Evolutionary conservation across 2,113 vertebrate genomes (phyloP).

Genomic region (Baryphthengus martii): DNA sequence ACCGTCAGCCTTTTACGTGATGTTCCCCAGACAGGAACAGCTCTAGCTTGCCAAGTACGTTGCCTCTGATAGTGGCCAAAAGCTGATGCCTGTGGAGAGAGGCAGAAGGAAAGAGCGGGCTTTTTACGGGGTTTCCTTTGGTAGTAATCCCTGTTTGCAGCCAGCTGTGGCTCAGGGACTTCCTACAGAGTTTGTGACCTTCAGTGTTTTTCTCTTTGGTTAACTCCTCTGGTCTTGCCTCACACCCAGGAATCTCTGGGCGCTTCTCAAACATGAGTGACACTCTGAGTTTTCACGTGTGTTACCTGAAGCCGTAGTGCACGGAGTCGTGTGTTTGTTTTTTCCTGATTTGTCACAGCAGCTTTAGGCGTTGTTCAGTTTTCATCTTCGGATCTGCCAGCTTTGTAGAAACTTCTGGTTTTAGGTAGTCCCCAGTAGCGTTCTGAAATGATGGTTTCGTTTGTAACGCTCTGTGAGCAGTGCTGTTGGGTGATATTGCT

Average conservation of each 20-base stretch:
- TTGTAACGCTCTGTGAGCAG: neutral
- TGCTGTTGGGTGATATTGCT: neutral
- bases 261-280: neutral
- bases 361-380: neutral
- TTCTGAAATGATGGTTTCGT: neutral
- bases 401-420: neutral
- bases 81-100: neutral
- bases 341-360: neutral
- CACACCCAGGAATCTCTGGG: neutral
- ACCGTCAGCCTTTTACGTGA: neutral
- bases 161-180: neutral
- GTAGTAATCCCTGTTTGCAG: neutral
- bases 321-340: neutral
- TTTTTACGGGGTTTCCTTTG: neutral
- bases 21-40: neutral
- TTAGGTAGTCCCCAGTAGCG: neutral
- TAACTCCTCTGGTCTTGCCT: neutral
- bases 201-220: neutral
- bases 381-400: neutral
- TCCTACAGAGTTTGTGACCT: neutral
- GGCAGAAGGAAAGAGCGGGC: neutral
- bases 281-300: neutral
- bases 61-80: neutral
- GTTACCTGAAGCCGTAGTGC: neutral
- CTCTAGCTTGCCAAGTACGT: neutral